Base-by-base conservation (phyloP, 2,888 invertebrate species). In the Pogonocherus hispidulus region DNA sequence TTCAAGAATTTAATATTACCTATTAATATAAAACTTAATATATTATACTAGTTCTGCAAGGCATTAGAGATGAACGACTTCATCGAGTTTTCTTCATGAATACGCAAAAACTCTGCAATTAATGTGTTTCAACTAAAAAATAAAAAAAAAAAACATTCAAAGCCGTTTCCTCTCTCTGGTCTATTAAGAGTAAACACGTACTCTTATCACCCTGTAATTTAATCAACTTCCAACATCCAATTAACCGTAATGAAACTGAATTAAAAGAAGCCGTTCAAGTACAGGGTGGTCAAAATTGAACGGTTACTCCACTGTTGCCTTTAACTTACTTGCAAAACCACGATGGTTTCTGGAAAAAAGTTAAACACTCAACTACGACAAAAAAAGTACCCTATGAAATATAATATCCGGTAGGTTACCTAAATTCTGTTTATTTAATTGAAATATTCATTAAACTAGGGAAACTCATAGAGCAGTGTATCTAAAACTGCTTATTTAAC, bases 201-300 rank as follows among this genome's bases (percentile, higher is more conserved):
- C 32, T 32, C 32, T 52, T 52, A 52, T 52, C 52, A 32, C 9
- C 52, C 18, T 8, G 32, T 35, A 32, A 59, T 55, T 67, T 59
- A 63, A 63, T 69, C 59, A 59, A 54, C 46, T 18, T 35, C 60
- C 37, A 47, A 52, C 64, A 54, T 60, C 44, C 46, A 62, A 69
- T 56, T 57, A 65, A 62, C 62, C 22, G 41, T 44, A 65, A 60
- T 56, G 60, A 37, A 62, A 55, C 46, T 37, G 51, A 67, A 14
- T 41, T 41, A 41, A 41, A 41, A n/a, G n/a, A 16, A 41, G 41
- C 41, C 16, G 16, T 41, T 41, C 41, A 5, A 1, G 3, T 41
- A 41, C 16, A 41, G 27, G 27, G 27, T 27, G 27, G 27, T n/a
- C n/a, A n/a, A n/a, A n/a, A n/a, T n/a, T n/a, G n/a, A n/a, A n/a